These are phyloP conservation scores for Smutsia gigantea DNA, from an alignment of 2,797 vertebrate genomes.

Conservation along the genomic window DNA sequence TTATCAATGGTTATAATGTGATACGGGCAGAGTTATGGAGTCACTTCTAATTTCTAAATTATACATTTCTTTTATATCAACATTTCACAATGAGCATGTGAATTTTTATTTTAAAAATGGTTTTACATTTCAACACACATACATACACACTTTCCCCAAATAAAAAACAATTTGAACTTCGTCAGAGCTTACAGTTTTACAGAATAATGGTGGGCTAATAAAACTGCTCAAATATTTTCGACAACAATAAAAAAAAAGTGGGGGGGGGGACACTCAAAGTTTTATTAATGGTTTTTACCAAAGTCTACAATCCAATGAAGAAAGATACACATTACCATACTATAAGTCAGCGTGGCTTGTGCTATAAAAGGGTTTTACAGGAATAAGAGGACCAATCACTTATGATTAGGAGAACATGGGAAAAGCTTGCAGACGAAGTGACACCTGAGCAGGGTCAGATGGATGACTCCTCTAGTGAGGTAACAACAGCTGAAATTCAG, in stretches of 20 bases:
- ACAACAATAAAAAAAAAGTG: not conserved
- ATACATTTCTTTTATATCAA: not conserved
- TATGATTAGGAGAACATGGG: not conserved
- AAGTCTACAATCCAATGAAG: slow-evolving; percentile 11
- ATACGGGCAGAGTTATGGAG: not conserved
- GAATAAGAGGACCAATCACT: not conserved
- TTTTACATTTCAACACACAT: slow-evolving; percentile 21
- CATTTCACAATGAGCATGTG: slow-evolving; percentile 1
- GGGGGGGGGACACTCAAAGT: not conserved
- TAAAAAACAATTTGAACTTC: slow-evolving; percentile 30
- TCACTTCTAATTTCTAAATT: not conserved
- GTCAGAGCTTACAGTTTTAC: not conserved
- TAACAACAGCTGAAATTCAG: slow-evolving; percentile 9
- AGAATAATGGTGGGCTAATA: slow-evolving; percentile 30
- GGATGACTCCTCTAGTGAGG: not conserved
- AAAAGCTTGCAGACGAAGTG: not conserved
- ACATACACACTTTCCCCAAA: not conserved
- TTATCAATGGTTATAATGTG: not conserved
- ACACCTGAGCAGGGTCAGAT: not conserved
- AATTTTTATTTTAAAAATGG: not conserved
- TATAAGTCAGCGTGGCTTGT: not conserved
- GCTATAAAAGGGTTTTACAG: not conserved
- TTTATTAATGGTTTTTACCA: slow-evolving; percentile 20
- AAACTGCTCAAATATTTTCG: slow-evolving; percentile 3
- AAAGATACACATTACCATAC: not conserved